Percentiles rank a stretch among this genome's conserved stretches.
These are phyloP conservation scores for Limnothrissa miodon DNA, from an alignment of 2,113 vertebrate species.

Conservation along the genomic window DNA sequence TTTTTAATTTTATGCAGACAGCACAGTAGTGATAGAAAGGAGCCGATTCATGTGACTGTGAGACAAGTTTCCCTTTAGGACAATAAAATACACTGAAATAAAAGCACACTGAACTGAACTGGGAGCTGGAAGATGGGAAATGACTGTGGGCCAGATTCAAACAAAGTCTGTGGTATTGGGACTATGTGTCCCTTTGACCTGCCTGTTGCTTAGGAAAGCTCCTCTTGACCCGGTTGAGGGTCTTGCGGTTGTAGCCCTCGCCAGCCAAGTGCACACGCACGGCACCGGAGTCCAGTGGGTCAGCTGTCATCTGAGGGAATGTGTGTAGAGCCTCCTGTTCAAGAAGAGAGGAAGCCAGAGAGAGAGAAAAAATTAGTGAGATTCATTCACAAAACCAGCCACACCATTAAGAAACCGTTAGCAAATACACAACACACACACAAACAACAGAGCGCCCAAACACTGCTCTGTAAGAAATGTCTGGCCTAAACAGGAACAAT, in stretches of 20 bases:
- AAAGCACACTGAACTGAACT: too few species aligned
- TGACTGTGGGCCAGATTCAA: too few species aligned
- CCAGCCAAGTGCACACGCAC: constrained; percentile 81
- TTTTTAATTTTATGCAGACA: too few species aligned
- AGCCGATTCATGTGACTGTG: too few species aligned
- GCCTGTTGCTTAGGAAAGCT: constrained; percentile 87
- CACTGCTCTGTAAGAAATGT: neutral
- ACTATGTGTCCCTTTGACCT: constrained; percentile 14
- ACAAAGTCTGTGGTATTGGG: neutral
- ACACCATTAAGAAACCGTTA: neutral
- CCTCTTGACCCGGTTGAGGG: constrained; percentile 89
- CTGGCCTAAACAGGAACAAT: too few species aligned
- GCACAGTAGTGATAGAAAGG: too few species aligned
- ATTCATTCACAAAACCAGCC: neutral
- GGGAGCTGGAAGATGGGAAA: too few species aligned
- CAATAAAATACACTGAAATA: too few species aligned
- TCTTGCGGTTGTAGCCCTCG: constrained; percentile 90
- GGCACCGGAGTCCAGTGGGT: constrained; percentile 73
- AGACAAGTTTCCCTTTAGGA: too few species aligned
- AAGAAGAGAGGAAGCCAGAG: neutral
- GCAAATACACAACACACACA: neutral
- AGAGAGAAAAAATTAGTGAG: constrained; percentile 19
- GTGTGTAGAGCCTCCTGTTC: constrained; percentile 80
- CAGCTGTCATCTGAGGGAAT: constrained; percentile 81
- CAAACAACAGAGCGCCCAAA: neutral